Percentiles rank a stretch among this genome's conserved stretches.
Conservation (phyloP, 2,888 invertebrate species). For the Xestia sexstrigata region DNA sequence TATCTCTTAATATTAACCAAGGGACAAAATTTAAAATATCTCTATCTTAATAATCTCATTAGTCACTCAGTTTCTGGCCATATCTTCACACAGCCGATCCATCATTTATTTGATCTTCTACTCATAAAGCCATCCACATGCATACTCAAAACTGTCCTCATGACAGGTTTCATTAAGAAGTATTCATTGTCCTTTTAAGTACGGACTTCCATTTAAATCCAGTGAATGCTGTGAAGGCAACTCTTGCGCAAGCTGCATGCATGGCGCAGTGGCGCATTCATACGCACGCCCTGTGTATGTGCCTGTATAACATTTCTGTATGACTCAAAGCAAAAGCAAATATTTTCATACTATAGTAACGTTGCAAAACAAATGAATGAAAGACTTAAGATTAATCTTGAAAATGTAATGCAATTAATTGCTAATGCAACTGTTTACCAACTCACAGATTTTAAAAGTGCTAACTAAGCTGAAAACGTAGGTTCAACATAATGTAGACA, state of each 20-base stretch:
- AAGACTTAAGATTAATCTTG: not conserved
- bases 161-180: not conserved
- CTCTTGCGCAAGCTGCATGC: slow-evolving; percentile 41
- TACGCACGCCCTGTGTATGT: slow-evolving; percentile 10
- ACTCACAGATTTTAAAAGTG: not conserved
- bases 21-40: not conserved
- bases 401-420: not conserved
- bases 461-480: not conserved
- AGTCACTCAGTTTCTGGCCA: not conserved
- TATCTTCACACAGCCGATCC: not conserved
- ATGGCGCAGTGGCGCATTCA: slow-evolving; percentile 29
- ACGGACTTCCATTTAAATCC: slow-evolving; percentile 8
- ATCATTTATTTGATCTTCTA: not conserved
- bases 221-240: slow-evolving; percentile 24
- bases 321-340: slow-evolving; percentile 32
- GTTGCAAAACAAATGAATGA: slow-evolving; percentile 17
- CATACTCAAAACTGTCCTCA: not conserved
- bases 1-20: not conserved
- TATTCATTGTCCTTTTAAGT: not conserved
- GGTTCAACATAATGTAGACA: not conserved
- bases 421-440: slow-evolving; percentile 9
- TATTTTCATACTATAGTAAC: not conserved
- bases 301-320: slow-evolving; percentile 14
- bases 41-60: too few relatives aligned
- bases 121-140: not conserved